Evolutionary conservation across 2,113 vertebrate species (phyloP), one percentile per base, ranked within the genome.

Genomic region (Fregata magnificens): DNA sequence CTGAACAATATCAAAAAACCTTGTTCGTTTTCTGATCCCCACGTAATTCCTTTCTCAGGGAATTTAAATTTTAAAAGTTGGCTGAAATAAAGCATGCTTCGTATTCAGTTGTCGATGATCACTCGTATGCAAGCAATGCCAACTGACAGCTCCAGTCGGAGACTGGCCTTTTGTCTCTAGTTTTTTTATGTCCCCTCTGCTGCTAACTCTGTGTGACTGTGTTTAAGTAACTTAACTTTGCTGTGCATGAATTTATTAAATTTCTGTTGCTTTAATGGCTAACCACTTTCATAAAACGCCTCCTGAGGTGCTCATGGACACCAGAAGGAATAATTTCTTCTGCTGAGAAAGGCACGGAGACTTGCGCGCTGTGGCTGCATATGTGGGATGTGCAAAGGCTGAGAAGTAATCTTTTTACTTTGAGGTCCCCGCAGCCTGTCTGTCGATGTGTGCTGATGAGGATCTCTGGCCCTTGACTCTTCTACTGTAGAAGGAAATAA

Each of bases 1-100:
- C 25, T 34, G 17, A 40, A 50, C 20, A 0, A 3, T 3, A 3
- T 25, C 2, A 22, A 42, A 67, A 16, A 3, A 0, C 7, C 2
- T 16, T 47, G 20, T 36, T 88, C 8, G 5, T 53, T 61, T 88
- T n/a, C 52, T 67, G 19, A 49, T 45, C 21, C 34, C 5, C 21
- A 1, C 0, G 2, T 31, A 12, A n/a, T 24, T 88, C 47, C 47
- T 63, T 45, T 21, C 42, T 70, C 45, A 49, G 6, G n/a, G n/a
- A n/a, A n/a, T n/a, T n/a, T n/a, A n/a, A n/a, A n/a, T n/a, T 44
- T 29, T 38, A 44, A 31, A 77, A 73, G 32, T 31, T 62, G 42
- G 44, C 31, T 55, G 56, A 67, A 53, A 17, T 59, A 20, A 50
- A 44, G 10, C 13, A 7, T 40, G 34, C 32, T 88, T 4, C 11